Conservation (phyloP, 2,797 vertebrate genomes). For the Adrianichthys oophorus region DNA sequence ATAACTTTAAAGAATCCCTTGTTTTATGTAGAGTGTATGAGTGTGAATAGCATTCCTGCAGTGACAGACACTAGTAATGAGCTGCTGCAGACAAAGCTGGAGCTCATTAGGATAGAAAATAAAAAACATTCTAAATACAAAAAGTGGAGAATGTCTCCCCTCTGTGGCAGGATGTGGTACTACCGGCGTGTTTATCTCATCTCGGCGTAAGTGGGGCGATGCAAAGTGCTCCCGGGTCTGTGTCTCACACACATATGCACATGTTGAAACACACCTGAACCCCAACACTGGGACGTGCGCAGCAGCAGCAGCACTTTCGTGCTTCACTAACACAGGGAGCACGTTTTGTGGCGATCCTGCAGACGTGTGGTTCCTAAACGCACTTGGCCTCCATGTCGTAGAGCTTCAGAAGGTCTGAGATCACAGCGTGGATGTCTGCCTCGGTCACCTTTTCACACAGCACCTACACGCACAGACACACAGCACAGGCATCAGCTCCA, state of each 20-base stretch:
- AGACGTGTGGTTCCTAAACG: conserved; percentile 60
- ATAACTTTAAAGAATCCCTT: background rate
- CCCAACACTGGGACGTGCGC: background rate
- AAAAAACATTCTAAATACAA: background rate
- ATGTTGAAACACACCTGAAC: conserved; percentile 23
- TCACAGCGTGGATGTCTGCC: conserved; percentile 81
- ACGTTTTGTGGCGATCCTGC: background rate
- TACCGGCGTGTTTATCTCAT: conserved; percentile 38
- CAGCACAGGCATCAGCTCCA: conserved; percentile 39
- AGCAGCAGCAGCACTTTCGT: background rate
- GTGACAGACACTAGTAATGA: background rate
- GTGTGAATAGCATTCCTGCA: background rate
- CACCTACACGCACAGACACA: conserved; percentile 67
- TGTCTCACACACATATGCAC: background rate
- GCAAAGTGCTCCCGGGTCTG: conserved; percentile 6
- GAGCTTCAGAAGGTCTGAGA: conserved; percentile 84
- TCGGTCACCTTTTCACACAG: conserved; percentile 84
- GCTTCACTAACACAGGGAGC: background rate
- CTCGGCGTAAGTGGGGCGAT: conserved; percentile 44
- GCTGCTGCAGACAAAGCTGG: background rate
- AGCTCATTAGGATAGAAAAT: conserved; percentile 8
- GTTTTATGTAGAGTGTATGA: background rate
- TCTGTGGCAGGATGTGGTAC: conserved; percentile 19
- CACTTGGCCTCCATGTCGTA: conserved; percentile 89
- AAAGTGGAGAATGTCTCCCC: conserved; percentile 46